These are phyloP conservation scores for Agrochola lota DNA, from an alignment of 2,888 invertebrate genomes.

Conservation along the genomic window DNA sequence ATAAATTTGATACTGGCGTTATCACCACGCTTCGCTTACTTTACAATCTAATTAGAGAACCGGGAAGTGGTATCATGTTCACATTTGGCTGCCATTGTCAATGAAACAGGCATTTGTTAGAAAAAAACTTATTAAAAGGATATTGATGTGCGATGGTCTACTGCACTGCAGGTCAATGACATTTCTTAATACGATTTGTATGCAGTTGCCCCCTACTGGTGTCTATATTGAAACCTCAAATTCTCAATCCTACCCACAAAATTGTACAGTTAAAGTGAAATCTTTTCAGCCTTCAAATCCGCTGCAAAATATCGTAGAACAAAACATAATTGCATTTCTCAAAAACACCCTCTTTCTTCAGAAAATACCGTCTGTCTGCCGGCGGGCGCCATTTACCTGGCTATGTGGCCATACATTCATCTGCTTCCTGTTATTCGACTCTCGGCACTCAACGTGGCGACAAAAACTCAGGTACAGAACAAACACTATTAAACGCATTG, in stretches of 20 bases:
- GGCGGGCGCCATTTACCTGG: slow-evolving; percentile 71
- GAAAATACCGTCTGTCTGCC: slow-evolving; percentile 56
- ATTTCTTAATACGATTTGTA: background rate
- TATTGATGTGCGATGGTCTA: background rate
- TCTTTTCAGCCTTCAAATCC: slow-evolving; percentile 1
- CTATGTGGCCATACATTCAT: slow-evolving; percentile 67
- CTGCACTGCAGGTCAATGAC: background rate
- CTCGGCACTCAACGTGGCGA: slow-evolving; percentile 47
- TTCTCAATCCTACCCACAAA: background rate
- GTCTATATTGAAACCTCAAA: background rate
- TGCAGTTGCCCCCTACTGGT: background rate
- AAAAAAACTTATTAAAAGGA: background rate
- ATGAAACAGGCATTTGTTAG: slow-evolving; percentile 23
- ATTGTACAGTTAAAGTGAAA: slow-evolving; percentile 18
- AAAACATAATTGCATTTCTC: slow-evolving; percentile 64
- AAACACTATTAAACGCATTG: slow-evolving; percentile 70
- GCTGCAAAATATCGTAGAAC: slow-evolving; percentile 44
- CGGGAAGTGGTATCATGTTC: slow-evolving; percentile 68
- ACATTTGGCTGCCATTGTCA: slow-evolving; percentile 56
- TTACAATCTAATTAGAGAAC: slow-evolving; percentile 72
- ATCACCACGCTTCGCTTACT: slow-evolving; percentile 69
- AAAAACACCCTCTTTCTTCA: slow-evolving; percentile 67
- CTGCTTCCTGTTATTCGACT: slow-evolving; percentile 74
- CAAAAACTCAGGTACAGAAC: slow-evolving; percentile 76
- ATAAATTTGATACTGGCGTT: slow-evolving; percentile 67